Base-by-base conservation (phyloP, 2,888 invertebrate genomes). In the Ecdyonurus torrentis region DNA sequence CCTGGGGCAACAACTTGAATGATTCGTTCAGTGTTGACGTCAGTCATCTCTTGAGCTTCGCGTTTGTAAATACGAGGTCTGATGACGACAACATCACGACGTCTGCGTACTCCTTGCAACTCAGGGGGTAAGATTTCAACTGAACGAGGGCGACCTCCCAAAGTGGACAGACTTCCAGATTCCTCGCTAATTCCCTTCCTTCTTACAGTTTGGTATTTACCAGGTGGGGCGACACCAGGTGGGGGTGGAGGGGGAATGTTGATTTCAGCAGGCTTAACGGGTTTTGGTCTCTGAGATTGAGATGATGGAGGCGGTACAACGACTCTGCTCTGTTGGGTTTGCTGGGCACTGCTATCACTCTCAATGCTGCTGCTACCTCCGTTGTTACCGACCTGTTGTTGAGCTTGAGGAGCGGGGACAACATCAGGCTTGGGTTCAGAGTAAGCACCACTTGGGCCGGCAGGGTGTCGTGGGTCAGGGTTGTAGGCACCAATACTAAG, bases 381-480 rank as follows among this genome's bases (percentile, higher is more conserved):
- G 55, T 55, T 55, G 55, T 55, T 55, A n/a, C n/a, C 7, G 19
- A 10, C 7, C 7, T 5, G 7, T 5, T 69, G 64, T 77, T 90
- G 88, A 25, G 87, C 86, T 75, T 87, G 88, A 1, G 91, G 90
- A 1, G 89, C 85, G 60, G 89, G 89, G 25, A 91, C 86, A 60
- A 86, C 80, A 71, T 91, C 87, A 65, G 87, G 81, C 70, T 87
- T 87, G 72, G 86, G 87, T 74, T 92, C 89, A 25, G 89, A 90
- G 74, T 86, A 91, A 19, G 88, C 86, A 63, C 87, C 89, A 64
- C 86, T 81, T 18, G 90, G 87, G 71, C 91, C 90, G 58, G 87
- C 87, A 1, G 91, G 92, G 76, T 91, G 90, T 70, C 92, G 81
- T 20, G 92, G 91, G 75, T 92, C 92, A 25, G 89, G 88, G 78